Conservation (phyloP, 53 echinoderm and acorn worm species). For the Luidia sarsii region DNA sequence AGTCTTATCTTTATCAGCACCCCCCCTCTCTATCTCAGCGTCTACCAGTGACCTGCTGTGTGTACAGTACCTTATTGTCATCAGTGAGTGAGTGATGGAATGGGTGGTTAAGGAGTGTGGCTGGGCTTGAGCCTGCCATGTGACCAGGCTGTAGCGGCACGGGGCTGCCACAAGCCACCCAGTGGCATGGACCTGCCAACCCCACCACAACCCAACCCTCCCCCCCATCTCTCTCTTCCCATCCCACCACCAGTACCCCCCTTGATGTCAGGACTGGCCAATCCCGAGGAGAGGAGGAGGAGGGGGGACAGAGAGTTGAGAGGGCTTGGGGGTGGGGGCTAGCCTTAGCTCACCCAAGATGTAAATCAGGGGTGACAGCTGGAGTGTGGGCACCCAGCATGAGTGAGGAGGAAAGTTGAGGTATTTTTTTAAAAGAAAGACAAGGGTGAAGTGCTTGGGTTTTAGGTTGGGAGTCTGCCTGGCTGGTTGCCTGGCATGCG, state of each 20-base stretch:
- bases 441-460: too few relatives aligned
- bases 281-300: neutral
- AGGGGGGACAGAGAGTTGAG: neutral
- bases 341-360: constrained; percentile 25
- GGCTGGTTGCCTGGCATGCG: constrained; percentile 2
- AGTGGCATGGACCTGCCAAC: too few relatives aligned
- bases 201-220: too few relatives aligned
- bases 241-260: too few relatives aligned
- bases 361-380: constrained; percentile 50
- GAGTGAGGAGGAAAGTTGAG: neutral
- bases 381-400: constrained; percentile 48
- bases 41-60: too few relatives aligned
- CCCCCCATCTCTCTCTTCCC: too few relatives aligned
- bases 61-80: constrained; percentile 51
- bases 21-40: neutral
- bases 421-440: too few relatives aligned
- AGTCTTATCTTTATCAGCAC: too few relatives aligned
- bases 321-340: too few relatives aligned
- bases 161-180: too few relatives aligned
- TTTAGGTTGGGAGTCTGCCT: too few relatives aligned
- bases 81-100: constrained; percentile 46
- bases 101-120: constrained; percentile 39
- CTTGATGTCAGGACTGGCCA: constrained; percentile 29
- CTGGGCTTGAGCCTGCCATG: constrained; percentile 27
- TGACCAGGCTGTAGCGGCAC: constrained; percentile 20